Evolutionary conservation across 2,888 invertebrate species (phyloP), one percentile per base, ranked within the genome.

Genomic region (Opisthograptis luteolata): DNA sequence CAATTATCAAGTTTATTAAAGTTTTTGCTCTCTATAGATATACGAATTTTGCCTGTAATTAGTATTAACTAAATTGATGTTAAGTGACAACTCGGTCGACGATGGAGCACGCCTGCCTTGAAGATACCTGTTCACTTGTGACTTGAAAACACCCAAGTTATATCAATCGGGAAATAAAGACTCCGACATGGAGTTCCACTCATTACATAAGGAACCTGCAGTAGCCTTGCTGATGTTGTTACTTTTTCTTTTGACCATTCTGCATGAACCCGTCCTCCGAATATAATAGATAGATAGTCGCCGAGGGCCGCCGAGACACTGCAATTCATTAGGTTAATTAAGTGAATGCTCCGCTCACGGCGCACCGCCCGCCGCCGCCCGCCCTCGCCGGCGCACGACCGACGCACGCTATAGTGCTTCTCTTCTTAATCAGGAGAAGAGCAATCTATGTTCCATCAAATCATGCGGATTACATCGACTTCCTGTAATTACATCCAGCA

Each of bases 241-340:
- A n/a, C n/a, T n/a, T n/a, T n/a, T 14, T 13, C 9, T 12, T 14
- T 5, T 9, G 3, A 8, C 30, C 10, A n/a, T 22, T 40, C 30
- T 31, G n/a, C 17, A 2, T 2, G 8, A 1, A 14, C 13, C 7
- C 3, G 6, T 34, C 13, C 19, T 27, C 15, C 13, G n/a, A 20
- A 25, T 15, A 19, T 10, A 36, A 15, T 22, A 14, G 42, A 40
- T 24, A 25, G 35, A 28, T 34, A 9, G 1, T n/a, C 27, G 7
- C 28, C 14, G 50, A 45, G 36, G 49, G 41, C 54, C 52, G 60
- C 62, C 59, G 43, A 60, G 65, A 63, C 73, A 67, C 68, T 74
- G 66, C 66, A 68, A 79, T 78, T 80, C 73, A 78, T 81, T 79
- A 72, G 67, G 60, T 68, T 77, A 80, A 81, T 81, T 71, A 76